Percentiles rank a stretch among this genome's conserved stretches.
These are phyloP conservation scores for Triplophysa tibetana DNA, from an alignment of 2,113 vertebrate genomes.

Conservation along the genomic window DNA sequence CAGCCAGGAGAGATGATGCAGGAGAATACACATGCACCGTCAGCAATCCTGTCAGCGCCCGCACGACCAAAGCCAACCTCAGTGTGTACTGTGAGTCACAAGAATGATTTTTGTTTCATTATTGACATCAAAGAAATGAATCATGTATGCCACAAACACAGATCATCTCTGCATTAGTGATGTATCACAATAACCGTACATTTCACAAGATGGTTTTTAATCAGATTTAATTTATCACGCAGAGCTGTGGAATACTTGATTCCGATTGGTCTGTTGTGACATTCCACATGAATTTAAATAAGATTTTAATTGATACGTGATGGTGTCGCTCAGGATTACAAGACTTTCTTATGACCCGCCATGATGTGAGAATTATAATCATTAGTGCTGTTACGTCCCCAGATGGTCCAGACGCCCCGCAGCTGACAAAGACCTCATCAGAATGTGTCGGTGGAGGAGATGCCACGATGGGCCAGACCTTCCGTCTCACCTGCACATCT, in stretches of 20 bases:
- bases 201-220: too few species aligned
- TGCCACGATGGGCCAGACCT: slow-evolving; percentile 63
- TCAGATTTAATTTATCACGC: too few species aligned
- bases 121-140: too few species aligned
- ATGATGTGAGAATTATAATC: neutral
- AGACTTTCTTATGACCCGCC: neutral
- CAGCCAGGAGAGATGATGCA: slow-evolving; percentile 63
- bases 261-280: neutral
- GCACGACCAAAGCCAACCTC: slow-evolving; percentile 57
- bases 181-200: too few species aligned
- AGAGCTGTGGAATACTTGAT: too few species aligned
- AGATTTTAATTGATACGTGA: neutral
- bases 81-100: slow-evolving; percentile 75
- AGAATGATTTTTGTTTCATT: neutral
- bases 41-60: slow-evolving; percentile 70
- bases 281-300: neutral
- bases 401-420: slow-evolving; percentile 73
- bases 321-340: neutral
- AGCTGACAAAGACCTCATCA: slow-evolving; percentile 58
- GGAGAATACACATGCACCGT: slow-evolving; percentile 72
- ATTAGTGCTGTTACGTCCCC: neutral
- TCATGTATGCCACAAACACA: too few species aligned
- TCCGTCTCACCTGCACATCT: slow-evolving; percentile 66
- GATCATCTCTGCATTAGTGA: too few species aligned
- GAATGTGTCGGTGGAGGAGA: slow-evolving; percentile 68